These are phyloP conservation scores for Amorpha juglandis DNA, from an alignment of 2,888 invertebrate species.

Conservation along the genomic window DNA sequence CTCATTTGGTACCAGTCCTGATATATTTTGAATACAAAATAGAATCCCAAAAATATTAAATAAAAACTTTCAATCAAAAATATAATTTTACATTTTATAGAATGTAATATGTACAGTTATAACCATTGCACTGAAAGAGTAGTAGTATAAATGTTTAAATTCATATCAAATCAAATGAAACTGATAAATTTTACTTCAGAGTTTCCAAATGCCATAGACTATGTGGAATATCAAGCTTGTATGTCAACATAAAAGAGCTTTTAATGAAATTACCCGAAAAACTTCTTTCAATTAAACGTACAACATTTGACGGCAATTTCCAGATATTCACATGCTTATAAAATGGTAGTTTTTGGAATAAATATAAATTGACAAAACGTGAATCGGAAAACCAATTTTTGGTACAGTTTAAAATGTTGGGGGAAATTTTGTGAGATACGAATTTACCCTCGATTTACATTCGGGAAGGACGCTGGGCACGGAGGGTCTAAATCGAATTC, in stretches of 20 bases:
- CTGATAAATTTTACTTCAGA: no score
- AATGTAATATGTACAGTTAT: no score
- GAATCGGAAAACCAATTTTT: constrained; percentile 54
- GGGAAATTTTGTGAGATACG: constrained; percentile 62
- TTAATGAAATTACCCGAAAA: not conserved
- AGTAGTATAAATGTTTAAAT: no score
- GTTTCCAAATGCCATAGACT: no score
- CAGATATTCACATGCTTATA: not conserved
- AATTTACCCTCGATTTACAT: constrained; percentile 75
- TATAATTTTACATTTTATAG: no score
- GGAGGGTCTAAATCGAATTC: constrained; percentile 79
- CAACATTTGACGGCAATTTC: not conserved
- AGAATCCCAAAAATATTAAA: no score
- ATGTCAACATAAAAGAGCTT: not conserved
- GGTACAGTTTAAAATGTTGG: constrained; percentile 65
- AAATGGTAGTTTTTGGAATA: constrained; percentile 16
- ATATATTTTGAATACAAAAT: no score
- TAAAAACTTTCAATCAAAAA: no score
- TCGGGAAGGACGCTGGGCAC: constrained; percentile 68
- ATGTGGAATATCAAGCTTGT: no score
- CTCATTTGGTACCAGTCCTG: no score
- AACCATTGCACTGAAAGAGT: no score
- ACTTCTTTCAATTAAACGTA: not conserved
- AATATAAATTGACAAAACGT: constrained; percentile 32
- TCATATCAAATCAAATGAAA: not conserved